Percentiles rank a stretch among this genome's conserved stretches.
Evolutionary conservation across 2,113 vertebrate species (phyloP).

Genomic region (Pelvicachromis taeniatus): DNA sequence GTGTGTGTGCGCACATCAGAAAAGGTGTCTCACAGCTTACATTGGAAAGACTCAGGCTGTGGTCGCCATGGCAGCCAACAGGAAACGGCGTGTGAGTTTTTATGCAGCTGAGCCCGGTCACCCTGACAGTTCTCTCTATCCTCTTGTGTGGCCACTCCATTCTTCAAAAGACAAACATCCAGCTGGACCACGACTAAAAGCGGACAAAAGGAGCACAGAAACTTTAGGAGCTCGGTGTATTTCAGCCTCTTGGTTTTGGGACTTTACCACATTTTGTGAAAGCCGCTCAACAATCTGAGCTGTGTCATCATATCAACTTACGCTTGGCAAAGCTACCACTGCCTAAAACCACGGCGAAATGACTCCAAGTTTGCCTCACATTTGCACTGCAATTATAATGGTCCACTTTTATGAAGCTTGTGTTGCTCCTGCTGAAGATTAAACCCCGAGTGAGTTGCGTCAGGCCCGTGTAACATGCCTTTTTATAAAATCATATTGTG

Average conservation of each 20-base stretch:
- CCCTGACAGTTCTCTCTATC: slow-evolving; percentile 36
- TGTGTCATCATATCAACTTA: slow-evolving; percentile 46
- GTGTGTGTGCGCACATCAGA: not conserved
- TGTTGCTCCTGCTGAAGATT: not conserved
- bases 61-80: slow-evolving; percentile 57
- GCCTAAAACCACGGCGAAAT: slow-evolving; percentile 32
- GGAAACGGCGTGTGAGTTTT: slow-evolving; percentile 48
- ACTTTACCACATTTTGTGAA: slow-evolving; percentile 31
- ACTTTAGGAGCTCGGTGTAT: slow-evolving; percentile 12
- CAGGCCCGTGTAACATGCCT: not conserved
- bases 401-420: not conserved
- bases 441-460: not conserved
- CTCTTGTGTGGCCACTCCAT: slow-evolving; percentile 54
- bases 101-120: slow-evolving; percentile 38
- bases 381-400: slow-evolving; percentile 6
- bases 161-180: slow-evolving; percentile 53
- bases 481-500: slow-evolving; percentile 1
- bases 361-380: slow-evolving; percentile 9
- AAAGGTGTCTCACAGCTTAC: slow-evolving; percentile 54
- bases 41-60: slow-evolving; percentile 32
- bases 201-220: slow-evolving; percentile 44
- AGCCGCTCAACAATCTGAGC: slow-evolving; percentile 18
- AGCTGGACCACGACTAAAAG: slow-evolving; percentile 47
- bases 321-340: slow-evolving; percentile 16
- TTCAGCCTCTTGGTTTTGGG: slow-evolving; percentile 26